Conservation (phyloP, 2,113 vertebrate genomes). For the Porphyrio hochstetteri region DNA sequence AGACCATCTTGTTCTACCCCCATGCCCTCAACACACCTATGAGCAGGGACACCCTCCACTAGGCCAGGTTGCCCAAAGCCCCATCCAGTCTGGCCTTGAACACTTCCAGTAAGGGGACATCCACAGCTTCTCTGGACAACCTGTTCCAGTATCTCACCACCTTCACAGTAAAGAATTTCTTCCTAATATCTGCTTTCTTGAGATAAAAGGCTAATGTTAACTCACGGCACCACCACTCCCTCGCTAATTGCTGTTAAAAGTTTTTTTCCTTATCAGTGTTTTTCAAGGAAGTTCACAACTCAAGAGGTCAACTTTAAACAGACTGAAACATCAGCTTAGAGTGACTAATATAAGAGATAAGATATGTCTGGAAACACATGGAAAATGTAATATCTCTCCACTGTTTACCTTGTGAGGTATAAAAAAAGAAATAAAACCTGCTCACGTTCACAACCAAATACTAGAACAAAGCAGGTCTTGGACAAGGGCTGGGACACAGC, state of each 20-base stretch:
- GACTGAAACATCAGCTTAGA: constrained; percentile 68
- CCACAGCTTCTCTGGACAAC: neutral
- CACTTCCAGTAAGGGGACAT: neutral
- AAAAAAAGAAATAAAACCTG: constrained; percentile 57
- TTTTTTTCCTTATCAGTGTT: constrained; percentile 70
- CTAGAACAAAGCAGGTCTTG: constrained; percentile 48
- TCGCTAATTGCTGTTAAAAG: constrained; percentile 55
- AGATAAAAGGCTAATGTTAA: constrained; percentile 13
- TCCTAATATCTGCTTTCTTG: constrained; percentile 11
- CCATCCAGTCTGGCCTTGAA: neutral
- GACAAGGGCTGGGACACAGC: constrained; percentile 39
- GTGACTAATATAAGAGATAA: constrained; percentile 76
- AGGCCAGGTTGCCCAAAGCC: neutral
- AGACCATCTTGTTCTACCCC: neutral
- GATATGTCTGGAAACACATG: constrained; percentile 66
- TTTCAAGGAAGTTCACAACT: constrained; percentile 75
- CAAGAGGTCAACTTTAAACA: constrained; percentile 70
- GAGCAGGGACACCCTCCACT: neutral
- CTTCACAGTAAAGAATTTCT: neutral
- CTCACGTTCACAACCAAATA: constrained; percentile 21
- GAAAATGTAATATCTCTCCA: constrained; percentile 71
- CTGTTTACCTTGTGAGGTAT: constrained; percentile 72
- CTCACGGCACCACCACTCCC: constrained; percentile 27
- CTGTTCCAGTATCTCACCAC: neutral
- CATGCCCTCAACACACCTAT: too few species aligned